A percentile compares a stretch with the other conserved stretches of the same genome.
Evolutionary conservation across 2,797 vertebrate genomes (phyloP).

Genomic region (Chanos chanos): DNA sequence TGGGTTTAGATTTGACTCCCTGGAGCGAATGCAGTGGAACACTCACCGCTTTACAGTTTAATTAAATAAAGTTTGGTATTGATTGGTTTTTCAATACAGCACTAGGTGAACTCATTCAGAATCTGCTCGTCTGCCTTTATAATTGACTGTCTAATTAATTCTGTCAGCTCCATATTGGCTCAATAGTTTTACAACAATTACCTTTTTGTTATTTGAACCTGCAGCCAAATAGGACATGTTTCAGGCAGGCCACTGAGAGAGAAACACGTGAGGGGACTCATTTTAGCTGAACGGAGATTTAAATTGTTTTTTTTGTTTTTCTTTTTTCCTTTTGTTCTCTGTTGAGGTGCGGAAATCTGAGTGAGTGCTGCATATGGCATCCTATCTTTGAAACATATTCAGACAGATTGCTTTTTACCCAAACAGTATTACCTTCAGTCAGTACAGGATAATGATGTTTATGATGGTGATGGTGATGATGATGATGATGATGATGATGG

Average conservation of each 20-base stretch:
- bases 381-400: too few species aligned
- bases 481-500: not conserved
- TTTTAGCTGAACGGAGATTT: not conserved
- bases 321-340: too few species aligned
- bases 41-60: conserved; percentile 30
- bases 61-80: conserved; percentile 35
- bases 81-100: conserved; percentile 28
- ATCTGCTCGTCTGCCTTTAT: conserved; percentile 44
- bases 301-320: too few species aligned
- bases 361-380: too few species aligned
- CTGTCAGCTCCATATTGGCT: conserved; percentile 37
- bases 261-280: not conserved
- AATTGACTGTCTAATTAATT: conserved; percentile 55
- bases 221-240: not conserved
- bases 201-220: conserved; percentile 39
- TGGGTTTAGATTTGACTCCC: conserved; percentile 28
- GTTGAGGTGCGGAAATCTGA: too few species aligned
- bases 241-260: not conserved
- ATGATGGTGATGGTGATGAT: not conserved
- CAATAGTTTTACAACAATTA: conserved; percentile 42
- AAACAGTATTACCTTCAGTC: too few species aligned
- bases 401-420: too few species aligned
- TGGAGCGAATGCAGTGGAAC: conserved; percentile 12
- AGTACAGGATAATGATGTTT: too few species aligned
- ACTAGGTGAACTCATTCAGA: conserved; percentile 40